These are phyloP conservation scores for Orchestes rusci DNA, from an alignment of 2,888 invertebrate species.

Conservation along the genomic window DNA sequence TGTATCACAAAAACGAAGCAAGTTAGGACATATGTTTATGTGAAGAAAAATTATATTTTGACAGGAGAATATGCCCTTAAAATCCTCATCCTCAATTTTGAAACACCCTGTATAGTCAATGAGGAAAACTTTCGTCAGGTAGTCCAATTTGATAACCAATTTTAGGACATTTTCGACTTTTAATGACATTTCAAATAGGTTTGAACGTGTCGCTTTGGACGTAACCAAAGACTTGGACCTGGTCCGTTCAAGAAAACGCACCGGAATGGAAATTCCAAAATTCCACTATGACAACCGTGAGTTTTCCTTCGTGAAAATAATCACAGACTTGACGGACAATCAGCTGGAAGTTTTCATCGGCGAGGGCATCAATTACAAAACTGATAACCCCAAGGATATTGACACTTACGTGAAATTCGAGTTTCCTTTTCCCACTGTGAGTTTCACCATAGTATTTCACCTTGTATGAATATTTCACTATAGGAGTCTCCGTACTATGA, in stretches of 20 bases:
- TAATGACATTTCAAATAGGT: no score
- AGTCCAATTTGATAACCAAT: no score
- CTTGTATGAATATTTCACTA: constrained; percentile 19
- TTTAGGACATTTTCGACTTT: no score
- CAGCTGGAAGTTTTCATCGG: constrained; percentile 82
- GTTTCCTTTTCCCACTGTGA: constrained; percentile 81
- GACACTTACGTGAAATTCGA: constrained; percentile 92
- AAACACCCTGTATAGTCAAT: no score
- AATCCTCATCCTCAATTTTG: no score
- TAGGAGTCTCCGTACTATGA: constrained; percentile 69
- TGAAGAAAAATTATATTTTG: no score
- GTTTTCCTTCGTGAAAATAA: constrained; percentile 88
- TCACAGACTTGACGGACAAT: constrained; percentile 87
- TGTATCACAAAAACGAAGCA: no score
- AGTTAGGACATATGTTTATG: no score
- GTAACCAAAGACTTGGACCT: constrained; percentile 86
- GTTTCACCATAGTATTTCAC: no score
- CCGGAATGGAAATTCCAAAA: constrained; percentile 60
- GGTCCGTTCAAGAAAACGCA: constrained; percentile 63
- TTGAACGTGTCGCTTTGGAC: constrained; percentile 76
- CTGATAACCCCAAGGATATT: constrained; percentile 75
- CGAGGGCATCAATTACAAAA: constrained; percentile 81
- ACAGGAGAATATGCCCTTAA: no score
- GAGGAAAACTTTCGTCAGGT: no score
- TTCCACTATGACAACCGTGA: constrained; percentile 89